A percentile compares a stretch with the other conserved stretches of the same genome.
These are phyloP conservation scores for Abrostola triplasia DNA, from an alignment of 2,888 invertebrate species.

Conservation along the genomic window DNA sequence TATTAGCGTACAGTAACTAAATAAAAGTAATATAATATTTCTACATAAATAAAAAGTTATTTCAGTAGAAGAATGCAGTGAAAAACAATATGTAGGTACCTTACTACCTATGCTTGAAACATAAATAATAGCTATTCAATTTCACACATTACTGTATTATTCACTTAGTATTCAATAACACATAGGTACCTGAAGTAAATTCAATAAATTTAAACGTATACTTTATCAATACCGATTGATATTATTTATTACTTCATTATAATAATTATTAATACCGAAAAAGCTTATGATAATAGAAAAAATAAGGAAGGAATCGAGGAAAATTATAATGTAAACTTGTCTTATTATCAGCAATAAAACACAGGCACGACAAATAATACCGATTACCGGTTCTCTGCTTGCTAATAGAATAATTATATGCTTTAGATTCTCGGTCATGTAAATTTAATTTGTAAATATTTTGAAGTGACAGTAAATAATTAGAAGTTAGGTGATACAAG, in stretches of 20 bases:
- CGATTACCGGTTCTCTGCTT: constrained; percentile 41
- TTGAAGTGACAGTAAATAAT: constrained; percentile 34
- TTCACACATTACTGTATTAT: no score
- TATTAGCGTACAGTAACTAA: no score
- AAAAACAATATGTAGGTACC: no score
- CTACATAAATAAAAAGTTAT: no score
- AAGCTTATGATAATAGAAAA: constrained; percentile 1
- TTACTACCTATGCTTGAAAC: no score
- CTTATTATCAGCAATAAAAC: constrained; percentile 51
- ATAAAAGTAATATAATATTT: no score
- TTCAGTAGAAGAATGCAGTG: no score
- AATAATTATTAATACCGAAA: constrained; percentile 2
- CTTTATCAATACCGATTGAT: no score
- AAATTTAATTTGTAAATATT: constrained; percentile 25
- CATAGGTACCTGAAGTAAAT: no score
- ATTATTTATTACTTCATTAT: background rate
- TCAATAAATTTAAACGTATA: no score
- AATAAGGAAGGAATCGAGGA: constrained; percentile 24
- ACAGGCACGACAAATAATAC: constrained; percentile 39
- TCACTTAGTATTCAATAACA: no score
- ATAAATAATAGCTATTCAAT: no score
- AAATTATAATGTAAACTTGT: constrained; percentile 36
- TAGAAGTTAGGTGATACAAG: constrained; percentile 57
- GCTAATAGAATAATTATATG: constrained; percentile 26
- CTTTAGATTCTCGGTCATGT: constrained; percentile 15